These are phyloP conservation scores for Pachymerium ferrugineum DNA, from an alignment of 2,888 invertebrate species.

Conservation along the genomic window DNA sequence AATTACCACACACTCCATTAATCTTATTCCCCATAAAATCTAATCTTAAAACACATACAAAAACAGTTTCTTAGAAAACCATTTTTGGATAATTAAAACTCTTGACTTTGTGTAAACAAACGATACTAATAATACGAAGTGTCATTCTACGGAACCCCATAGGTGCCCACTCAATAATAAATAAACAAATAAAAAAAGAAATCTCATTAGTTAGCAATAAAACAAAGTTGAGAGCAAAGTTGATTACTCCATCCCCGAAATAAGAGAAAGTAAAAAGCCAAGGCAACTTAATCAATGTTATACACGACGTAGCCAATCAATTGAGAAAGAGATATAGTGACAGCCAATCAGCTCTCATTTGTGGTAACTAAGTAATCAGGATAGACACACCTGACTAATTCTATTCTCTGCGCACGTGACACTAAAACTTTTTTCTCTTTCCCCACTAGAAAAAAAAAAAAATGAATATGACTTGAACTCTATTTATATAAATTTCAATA, in stretches of 20 bases:
- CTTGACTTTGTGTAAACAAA: too few relatives aligned
- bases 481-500: neutral
- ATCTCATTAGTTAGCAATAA: too few relatives aligned
- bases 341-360: slow-evolving; percentile 23
- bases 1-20: too few relatives aligned
- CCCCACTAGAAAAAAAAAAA: neutral
- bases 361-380: slow-evolving; percentile 1
- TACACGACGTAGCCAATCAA: slow-evolving; percentile 1
- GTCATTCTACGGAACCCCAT: too few relatives aligned
- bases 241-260: neutral
- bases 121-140: too few relatives aligned
- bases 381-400: slow-evolving; percentile 22
- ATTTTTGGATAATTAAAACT: too few relatives aligned
- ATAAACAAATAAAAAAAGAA: too few relatives aligned
- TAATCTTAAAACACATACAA: too few relatives aligned
- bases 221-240: too few relatives aligned
- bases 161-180: too few relatives aligned
- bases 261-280: slow-evolving; percentile 20
- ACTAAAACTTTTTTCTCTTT: neutral
- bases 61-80: too few relatives aligned
- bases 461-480: neutral
- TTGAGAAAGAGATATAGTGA: slow-evolving; percentile 14
- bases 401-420: slow-evolving; percentile 1
- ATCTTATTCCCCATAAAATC: too few relatives aligned
- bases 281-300: slow-evolving; percentile 13